phyloP scores from a whole-genome alignment of 2,888 invertebrate species.

The Conomelus anceps region DNA sequence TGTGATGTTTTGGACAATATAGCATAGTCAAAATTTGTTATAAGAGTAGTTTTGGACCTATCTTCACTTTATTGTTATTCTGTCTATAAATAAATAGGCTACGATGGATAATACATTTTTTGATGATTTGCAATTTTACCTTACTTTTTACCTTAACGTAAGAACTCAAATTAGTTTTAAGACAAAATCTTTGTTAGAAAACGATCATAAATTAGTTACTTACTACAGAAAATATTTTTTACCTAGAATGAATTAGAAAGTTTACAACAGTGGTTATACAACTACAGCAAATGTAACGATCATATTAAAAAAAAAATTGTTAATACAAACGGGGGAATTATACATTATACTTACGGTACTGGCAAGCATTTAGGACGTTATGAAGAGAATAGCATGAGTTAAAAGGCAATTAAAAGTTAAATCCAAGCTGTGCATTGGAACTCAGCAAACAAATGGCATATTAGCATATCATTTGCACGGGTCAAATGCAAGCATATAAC shows the following conservation, averaged over 20 bases:
- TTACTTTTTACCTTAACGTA: too few species aligned
- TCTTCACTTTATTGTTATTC: too few species aligned
- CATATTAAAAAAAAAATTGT: not conserved
- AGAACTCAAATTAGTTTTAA: too few species aligned
- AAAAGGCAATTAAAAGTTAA: not conserved
- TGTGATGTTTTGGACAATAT: too few species aligned
- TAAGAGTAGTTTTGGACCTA: too few species aligned
- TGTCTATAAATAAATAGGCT: too few species aligned
- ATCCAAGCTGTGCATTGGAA: conserved; percentile 2
- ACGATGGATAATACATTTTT: too few species aligned
- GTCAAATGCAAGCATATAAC: not conserved
- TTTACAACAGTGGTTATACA: not conserved
- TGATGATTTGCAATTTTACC: too few species aligned
- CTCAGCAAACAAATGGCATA: not conserved
- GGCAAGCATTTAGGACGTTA: not conserved
- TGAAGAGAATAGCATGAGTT: not conserved
- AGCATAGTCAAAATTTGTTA: too few species aligned
- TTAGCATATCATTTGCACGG: not conserved
- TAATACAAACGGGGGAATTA: not conserved
- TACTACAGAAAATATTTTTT: too few species aligned
- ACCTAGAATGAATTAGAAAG: not conserved
- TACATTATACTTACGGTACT: not conserved
- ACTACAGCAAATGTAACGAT: not conserved
- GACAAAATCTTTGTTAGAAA: too few species aligned
- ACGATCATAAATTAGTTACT: too few species aligned